Base-by-base conservation (phyloP, 2,113 vertebrate genomes). In the Pygoscelis antarcticus region DNA sequence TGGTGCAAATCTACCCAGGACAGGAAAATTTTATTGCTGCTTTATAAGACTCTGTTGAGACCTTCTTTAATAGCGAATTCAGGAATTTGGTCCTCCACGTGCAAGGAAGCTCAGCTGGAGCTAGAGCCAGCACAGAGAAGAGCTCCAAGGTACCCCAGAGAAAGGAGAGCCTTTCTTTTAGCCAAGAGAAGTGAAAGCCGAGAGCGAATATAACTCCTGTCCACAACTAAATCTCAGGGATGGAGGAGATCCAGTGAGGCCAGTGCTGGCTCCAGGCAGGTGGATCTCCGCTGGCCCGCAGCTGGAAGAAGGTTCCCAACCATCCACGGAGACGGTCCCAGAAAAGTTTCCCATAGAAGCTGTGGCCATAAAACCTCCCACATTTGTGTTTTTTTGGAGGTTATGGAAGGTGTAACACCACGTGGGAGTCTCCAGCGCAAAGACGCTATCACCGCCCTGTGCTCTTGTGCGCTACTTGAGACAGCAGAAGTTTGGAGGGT, bases 341-440 rank as follows among this genome's bases (percentile, higher is more conserved):
- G 16, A 68, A n/a, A 65, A 38, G 9, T 19, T 74, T 57, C 49
- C 65, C 26, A 13, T 21, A 38, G 19, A 60, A 58, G 21, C 54
- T 40, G 52, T 14, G 19, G 57, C 36, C 36, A 17, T 16, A 17
- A 68, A 72, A 60, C 1, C 29, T 57, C 54, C 29, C 42, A 13
- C 4, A 1, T 36, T 23, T 44, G 20, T 32, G 29, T 2, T 1
- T 52, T 65, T 70, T 21, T 7, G 11, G 51, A 29, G 23, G 11
- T 40, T 51, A 27, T 16, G 49, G 23, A 40, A 83, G 76, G 38
- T 16, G 3, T 13, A 66, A 38, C 9, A 16, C 20, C 36, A 22
- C 3, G 1, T 34, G 49, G 11, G 19, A 38, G 30, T 29, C 54
- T 54, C 29, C 29, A 23, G 0, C 0, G 5, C 3, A 9, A 34